phyloP scores from a whole-genome alignment of 37 sponge, comb jelly and placozoan species.

The Mnemiopsis leidyi region DNA sequence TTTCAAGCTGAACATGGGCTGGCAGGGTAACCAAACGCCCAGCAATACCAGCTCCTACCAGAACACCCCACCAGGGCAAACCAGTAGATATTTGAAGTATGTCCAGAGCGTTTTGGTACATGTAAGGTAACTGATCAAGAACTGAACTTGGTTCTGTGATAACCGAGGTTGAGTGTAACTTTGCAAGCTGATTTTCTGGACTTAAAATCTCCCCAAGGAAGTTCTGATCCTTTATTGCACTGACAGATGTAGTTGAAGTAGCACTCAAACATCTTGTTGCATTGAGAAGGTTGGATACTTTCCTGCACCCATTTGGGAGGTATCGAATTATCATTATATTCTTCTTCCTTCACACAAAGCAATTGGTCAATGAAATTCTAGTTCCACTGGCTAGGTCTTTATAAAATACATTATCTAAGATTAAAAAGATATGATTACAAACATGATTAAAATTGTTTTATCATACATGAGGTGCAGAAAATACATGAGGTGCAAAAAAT shows the following conservation, averaged over 20 bases:
- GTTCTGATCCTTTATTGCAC: not conserved
- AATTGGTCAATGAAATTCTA: too few relatives aligned
- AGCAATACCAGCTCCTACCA: not conserved
- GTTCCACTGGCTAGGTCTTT: too few relatives aligned
- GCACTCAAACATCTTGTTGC: not conserved
- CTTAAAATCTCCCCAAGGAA: not conserved
- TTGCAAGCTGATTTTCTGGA: not conserved
- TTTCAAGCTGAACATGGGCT: not conserved
- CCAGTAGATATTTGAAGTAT: not conserved
- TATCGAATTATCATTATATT: not conserved
- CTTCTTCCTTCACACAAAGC: too few relatives aligned
- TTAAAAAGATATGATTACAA: too few relatives aligned
- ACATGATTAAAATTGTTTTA: too few relatives aligned
- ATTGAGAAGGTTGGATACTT: not conserved
- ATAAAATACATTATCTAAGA: too few relatives aligned
- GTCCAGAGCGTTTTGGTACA: not conserved
- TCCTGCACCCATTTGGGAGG: not conserved
- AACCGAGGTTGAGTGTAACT: not conserved
- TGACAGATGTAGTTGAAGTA: not conserved
- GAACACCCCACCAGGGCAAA: conserved; percentile 8
- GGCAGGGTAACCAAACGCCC: not conserved
- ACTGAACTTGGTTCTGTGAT: not conserved
- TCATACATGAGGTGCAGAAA: too few relatives aligned
- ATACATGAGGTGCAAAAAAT: too few relatives aligned
- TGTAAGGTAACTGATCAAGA: not conserved